phyloP scores from a whole-genome alignment of 2,797 vertebrate genomes.

The Oryzias sinensis region DNA sequence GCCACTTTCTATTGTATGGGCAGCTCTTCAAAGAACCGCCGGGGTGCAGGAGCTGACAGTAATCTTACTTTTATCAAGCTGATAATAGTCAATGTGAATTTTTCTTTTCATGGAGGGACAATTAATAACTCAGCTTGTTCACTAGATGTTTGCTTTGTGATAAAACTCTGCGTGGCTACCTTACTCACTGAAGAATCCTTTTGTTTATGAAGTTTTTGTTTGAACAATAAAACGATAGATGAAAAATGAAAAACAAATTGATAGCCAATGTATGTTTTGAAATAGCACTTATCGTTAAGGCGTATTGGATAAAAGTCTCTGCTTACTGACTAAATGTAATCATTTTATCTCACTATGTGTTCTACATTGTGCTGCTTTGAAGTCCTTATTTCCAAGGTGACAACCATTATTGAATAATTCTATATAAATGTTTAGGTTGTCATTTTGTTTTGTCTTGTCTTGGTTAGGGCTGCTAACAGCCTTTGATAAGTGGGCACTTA shows the following conservation, averaged over 20 bases:
- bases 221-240: no score
- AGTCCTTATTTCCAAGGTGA: constrained; percentile 10
- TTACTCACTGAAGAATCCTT: background rate
- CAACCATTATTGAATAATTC: constrained; percentile 18
- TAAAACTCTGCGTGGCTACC: background rate
- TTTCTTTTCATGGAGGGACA: constrained; percentile 11
- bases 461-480: constrained; percentile 48
- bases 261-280: background rate
- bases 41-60: background rate
- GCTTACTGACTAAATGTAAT: no score
- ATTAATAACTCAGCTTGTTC: constrained; percentile 19
- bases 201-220: background rate
- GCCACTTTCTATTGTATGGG: constrained; percentile 1
- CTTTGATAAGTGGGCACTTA: constrained; percentile 34
- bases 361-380: no score
- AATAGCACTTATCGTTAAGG: background rate
- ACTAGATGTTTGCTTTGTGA: constrained; percentile 17
- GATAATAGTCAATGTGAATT: constrained; percentile 13
- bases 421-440: constrained; percentile 10
- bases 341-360: no score
- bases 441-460: constrained; percentile 39
- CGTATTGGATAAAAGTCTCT: no score
- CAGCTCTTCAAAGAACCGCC: constrained; percentile 2
- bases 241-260: no score
- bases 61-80: constrained; percentile 11